Base-by-base conservation (phyloP, 1,140 invertebrate species). In the Ceratitis capitata region DNA sequence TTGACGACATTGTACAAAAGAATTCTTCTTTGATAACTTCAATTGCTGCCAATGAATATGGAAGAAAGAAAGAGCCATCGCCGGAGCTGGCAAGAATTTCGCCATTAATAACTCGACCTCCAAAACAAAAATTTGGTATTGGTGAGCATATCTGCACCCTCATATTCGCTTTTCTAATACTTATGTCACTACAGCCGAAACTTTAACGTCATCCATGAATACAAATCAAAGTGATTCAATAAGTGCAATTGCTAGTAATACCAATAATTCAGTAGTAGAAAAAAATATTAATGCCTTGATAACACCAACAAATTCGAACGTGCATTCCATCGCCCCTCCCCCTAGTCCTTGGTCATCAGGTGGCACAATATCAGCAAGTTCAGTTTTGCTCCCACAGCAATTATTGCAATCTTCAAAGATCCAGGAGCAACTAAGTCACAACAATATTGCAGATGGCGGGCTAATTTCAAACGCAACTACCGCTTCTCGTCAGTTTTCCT, bases 1-100 rank as follows among this genome's bases (percentile, higher is more conserved):
- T 69, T 49, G 84, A 86, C 56, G 85, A 86, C 58, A 64, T 12
- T 10, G 4, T 23, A 45, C 83, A 86, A n/a, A 86, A 86, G 16
- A 42, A 86, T 29, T 85, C 19, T 9, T 26, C 53, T 45, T 45
- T 35, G n/a, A 39, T 7, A 56, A 35, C 42, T 32, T 16, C 69
- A 29, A 23, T 47, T 6, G 12, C 58, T 49, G n/a, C 64, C 26
- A 53, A 61, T 49, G 82, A 53, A 14, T 53, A 32, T 53, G 85
- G 53, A 42, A 82, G 45, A 16, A 85, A 86, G 47, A 91, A 95
- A 84, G 95, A 95, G 89, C 94, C 94, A 45, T 96, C 96, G 47
- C 96, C 96, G 82, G 96, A 96, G 88, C 92, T 97, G 74, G 96
- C 96, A 3, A 94, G 96, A 89, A 96, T 97, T 88, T 95, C 96